Evolutionary conservation across 2,113 vertebrate species (phyloP).

Genomic region (Stegastes partitus): DNA sequence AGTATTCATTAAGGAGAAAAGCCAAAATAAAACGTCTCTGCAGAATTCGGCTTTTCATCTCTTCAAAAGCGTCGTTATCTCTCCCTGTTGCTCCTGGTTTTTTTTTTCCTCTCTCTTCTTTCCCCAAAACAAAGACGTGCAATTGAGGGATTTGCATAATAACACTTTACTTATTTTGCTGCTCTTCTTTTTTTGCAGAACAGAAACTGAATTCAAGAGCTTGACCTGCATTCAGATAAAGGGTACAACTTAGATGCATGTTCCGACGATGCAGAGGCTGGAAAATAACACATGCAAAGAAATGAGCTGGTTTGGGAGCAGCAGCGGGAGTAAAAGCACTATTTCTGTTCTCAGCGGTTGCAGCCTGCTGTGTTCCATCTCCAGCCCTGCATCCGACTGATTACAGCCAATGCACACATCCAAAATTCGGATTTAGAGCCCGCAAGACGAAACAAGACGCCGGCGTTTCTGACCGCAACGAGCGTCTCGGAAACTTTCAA

Average conservation of each 20-base stretch:
- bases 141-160: slow-evolving; percentile 57
- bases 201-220: background rate
- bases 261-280: background rate
- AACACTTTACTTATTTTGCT: slow-evolving; percentile 22
- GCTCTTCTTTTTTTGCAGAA: slow-evolving; percentile 19
- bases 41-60: slow-evolving; percentile 59
- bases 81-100: background rate
- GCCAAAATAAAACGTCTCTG: slow-evolving; percentile 34
- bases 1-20: slow-evolving; percentile 40
- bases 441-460: slow-evolving; percentile 10
- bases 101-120: background rate
- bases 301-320: slow-evolving; percentile 35
- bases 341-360: slow-evolving; percentile 47
- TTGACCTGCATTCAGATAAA: background rate
- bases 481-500: background rate
- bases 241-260: background rate
- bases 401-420: slow-evolving; percentile 16
- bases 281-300: background rate
- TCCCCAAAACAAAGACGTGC: slow-evolving; percentile 49
- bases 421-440: slow-evolving; percentile 1
- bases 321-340: slow-evolving; percentile 59
- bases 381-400: slow-evolving; percentile 49
- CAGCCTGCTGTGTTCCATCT: slow-evolving; percentile 56
- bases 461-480: background rate
- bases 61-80: slow-evolving; percentile 53